Base-by-base conservation (phyloP, 2,797 vertebrate genomes). In the Peromyscus eremicus region DNA sequence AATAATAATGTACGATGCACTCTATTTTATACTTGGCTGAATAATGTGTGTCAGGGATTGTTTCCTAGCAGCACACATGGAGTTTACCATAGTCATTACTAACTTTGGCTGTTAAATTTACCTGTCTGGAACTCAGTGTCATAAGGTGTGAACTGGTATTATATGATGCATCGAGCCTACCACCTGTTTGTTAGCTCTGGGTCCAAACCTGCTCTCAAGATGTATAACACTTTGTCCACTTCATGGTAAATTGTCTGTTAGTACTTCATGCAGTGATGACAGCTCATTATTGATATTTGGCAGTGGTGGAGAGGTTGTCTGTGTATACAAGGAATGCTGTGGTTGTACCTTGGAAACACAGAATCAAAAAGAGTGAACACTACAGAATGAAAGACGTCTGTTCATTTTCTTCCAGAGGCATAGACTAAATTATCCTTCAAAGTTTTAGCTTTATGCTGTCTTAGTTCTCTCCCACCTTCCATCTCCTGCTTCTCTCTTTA, bases 21-120 rank as follows among this genome's bases (percentile, higher is more conserved):
- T 76, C 3, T 19, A 25, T 83, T 88, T 96, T 95, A 90, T 4
- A 73, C 23, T 21, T 93, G n/a, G 10, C 5, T 94, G 23, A 90
- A 55, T 76, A 90, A 62, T 52, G 32, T 77, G 46, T 73, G 66
- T 92, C 64, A 29, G 62, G 49, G 10, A 17, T 46, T 91, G 43
- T 49, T 92, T 32, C 32, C 1, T 27, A n/a, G n/a, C 8, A 73
- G 27, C 64, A 40, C 2, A 23, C 16, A 12, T 6, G 37, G 79
- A 82, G 12, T 76, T 80, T 89, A 19, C 21, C 27, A 29, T 4
- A n/a, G 77, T 57, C 46, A 92, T 91, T 86, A 29, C 68, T 60
- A 55, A 27, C 21, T 49, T 91, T 32, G 34, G 21, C 32, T 90
- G 52, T 82, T 34, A 49, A 79, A 81, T 43, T 17, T 27, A 77